Evolutionary conservation across 2,797 vertebrate genomes (phyloP), one percentile per base, ranked within the genome.

Genomic region (Sebastes kiyomatsui): DNA sequence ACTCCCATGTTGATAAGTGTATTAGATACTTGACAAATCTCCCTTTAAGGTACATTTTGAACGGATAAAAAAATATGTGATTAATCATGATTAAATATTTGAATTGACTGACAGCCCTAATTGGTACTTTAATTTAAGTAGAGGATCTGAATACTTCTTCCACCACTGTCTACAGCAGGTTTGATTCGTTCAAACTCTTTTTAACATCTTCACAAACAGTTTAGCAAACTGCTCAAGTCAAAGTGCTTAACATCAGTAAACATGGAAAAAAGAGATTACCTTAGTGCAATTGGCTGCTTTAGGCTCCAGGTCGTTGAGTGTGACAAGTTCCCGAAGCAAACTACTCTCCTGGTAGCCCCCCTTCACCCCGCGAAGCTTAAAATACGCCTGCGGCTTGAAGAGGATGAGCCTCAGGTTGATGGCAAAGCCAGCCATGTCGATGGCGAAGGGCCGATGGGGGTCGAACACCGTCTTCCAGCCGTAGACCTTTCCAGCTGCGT

Each of bases 231-330:
- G 58, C 61, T 82, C 5, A 67, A 52, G 68, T 78, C 25, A 69
- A 75, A 35, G 32, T 33, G 28, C 28, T 55, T 32, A 65, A 65
- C 33, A 59, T 64, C 9, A 56, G 7, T 14, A 60, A 80, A 76
- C 18, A 38, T 38, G 12, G 25, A 56, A 74, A 60, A 22, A 46
- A 71, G 5, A 22, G 49, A 60, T 5, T 95, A 99, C 99, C 98
- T 99, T 99, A 93, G 99, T 99, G 97, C 99, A 99, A 88, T 99
- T 99, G 94, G 97, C 97, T 55, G 99, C 99, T 96, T 99, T 99
- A n/a, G 99, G 99, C 94, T 99, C 99, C 59, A 99, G 96, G 94
- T 99, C 99, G 0, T 91, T 97, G 88, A 99, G 95, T 60, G 98
- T 99, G 82, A 99, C 99, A 1, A 99, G 97, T 77, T 99, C 98